A percentile compares a stretch with the other conserved stretches of the same genome.
Conservation (phyloP, 2,888 invertebrate species). For the Theretra japonica region DNA sequence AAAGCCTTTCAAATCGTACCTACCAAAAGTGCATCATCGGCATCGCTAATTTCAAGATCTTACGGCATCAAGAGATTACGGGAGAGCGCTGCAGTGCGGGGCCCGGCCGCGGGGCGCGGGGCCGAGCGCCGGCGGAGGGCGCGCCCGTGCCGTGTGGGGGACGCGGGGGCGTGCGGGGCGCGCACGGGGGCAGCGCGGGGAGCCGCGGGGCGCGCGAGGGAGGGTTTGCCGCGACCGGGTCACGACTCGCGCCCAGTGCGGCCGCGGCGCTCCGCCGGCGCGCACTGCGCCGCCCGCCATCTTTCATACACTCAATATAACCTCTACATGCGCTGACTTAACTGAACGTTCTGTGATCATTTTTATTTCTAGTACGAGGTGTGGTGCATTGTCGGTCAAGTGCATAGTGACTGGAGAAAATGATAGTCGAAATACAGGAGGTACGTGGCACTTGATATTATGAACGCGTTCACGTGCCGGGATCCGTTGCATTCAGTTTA, state of each 20-base stretch:
- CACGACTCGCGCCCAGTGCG: constrained; percentile 74
- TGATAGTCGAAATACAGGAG: constrained; percentile 83
- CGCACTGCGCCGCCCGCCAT: constrained; percentile 66
- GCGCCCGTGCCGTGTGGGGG: constrained; percentile 41
- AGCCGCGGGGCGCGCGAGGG: constrained; percentile 35
- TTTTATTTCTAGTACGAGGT: constrained; percentile 45
- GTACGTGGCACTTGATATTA: constrained; percentile 50
- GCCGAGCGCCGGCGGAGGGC: constrained; percentile 24
- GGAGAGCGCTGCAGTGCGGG: constrained; percentile 75
- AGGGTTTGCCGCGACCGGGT: constrained; percentile 72
- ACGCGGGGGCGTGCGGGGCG: constrained; percentile 57
- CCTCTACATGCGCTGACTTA: constrained; percentile 40
- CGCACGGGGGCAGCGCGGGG: constrained; percentile 35
- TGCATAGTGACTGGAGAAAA: constrained; percentile 46
- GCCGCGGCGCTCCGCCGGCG: constrained; percentile 81
- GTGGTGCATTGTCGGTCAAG: constrained; percentile 38
- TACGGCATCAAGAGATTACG: constrained; percentile 79
- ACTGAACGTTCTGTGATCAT: constrained; percentile 41
- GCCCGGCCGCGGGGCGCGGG: constrained; percentile 49
- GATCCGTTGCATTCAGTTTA: not conserved
- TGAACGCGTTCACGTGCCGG: not conserved
- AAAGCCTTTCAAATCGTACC: constrained; percentile 42
- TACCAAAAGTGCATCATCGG: constrained; percentile 73
- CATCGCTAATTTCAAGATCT: constrained; percentile 76
- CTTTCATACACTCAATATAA: constrained; percentile 39